A percentile compares a stretch with the other conserved stretches of the same genome.
Evolutionary conservation across 2,888 invertebrate genomes (phyloP).

Genomic region (Melieria crassipennis): DNA sequence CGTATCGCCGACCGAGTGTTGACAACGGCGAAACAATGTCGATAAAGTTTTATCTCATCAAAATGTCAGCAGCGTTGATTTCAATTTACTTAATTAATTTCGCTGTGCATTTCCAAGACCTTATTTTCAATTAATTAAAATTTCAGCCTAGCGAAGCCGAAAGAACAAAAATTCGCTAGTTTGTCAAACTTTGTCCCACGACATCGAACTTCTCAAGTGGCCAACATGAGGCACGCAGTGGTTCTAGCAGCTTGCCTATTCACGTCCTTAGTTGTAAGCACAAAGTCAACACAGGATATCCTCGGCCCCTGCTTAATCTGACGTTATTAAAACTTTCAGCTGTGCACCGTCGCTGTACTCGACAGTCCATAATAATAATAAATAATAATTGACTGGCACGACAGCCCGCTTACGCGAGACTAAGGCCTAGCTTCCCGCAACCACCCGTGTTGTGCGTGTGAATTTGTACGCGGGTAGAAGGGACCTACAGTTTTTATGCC

Average conservation of each 20-base stretch:
- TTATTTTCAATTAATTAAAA: background rate
- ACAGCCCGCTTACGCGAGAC: too few relatives aligned
- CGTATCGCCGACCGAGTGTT: too few relatives aligned
- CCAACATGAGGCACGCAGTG: background rate
- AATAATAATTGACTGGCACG: too few relatives aligned
- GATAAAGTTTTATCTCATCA: conserved; percentile 13
- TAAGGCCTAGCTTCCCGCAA: too few relatives aligned
- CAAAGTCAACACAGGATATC: background rate
- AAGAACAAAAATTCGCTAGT: background rate
- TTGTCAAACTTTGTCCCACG: background rate
- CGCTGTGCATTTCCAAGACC: background rate
- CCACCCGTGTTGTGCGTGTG: too few relatives aligned
- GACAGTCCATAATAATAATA: conserved; percentile 28
- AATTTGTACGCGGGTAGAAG: too few relatives aligned
- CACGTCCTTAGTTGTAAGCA: background rate
- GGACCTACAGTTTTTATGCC: too few relatives aligned
- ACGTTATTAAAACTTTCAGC: background rate
- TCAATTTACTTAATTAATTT: conserved; percentile 19
- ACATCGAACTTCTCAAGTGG: background rate
- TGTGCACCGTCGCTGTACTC: background rate
- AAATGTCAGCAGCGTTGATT: background rate
- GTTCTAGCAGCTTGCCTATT: background rate
- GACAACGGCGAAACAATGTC: conserved; percentile 22
- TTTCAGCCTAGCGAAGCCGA: background rate
- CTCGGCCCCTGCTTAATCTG: background rate